Conservation (phyloP, 37 sponge, comb jelly and placozoan species). For the Petrosia ficiformis region DNA sequence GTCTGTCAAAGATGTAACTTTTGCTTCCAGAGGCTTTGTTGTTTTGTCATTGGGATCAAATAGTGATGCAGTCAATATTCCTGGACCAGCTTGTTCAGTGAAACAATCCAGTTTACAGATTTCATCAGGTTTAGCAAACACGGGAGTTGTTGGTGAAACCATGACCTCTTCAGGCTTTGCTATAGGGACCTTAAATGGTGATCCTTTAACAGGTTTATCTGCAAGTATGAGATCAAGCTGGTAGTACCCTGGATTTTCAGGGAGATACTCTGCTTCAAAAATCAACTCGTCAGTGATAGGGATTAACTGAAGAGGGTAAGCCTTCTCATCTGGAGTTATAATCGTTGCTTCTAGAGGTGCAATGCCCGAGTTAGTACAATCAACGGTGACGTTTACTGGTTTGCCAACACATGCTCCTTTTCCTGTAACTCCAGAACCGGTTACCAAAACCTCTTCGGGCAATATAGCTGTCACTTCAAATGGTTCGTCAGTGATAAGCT, state of each 20-base stretch:
- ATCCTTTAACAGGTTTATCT: conserved; percentile 51
- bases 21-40: conserved; percentile 53
- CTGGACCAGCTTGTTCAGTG: conserved; percentile 80
- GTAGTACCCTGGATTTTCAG: conserved; percentile 68
- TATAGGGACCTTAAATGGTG: conserved; percentile 62
- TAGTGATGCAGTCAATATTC: conserved; percentile 21
- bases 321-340: not conserved
- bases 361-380: conserved; percentile 55
- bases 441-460: conserved; percentile 62
- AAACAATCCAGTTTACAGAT: conserved; percentile 4
- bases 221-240: conserved; percentile 27
- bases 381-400: conserved; percentile 35
- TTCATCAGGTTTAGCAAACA: conserved; percentile 30
- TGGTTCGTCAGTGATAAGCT: conserved; percentile 69
- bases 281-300: conserved; percentile 66
- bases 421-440: conserved; percentile 91
- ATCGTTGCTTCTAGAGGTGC: conserved; percentile 39
- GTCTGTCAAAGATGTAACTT: conserved; percentile 55
- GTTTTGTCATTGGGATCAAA: conserved; percentile 62
- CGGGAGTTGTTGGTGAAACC: conserved; percentile 54
- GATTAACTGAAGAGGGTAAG: conserved; percentile 13
- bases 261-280: conserved; percentile 76
- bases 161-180: conserved; percentile 31
- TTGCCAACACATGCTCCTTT: conserved; percentile 56
- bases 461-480: conserved; percentile 73